A percentile compares a stretch with the other conserved stretches of the same genome.
Conservation (phyloP, 2,888 invertebrate species). For the Rhabditoides inermis region DNA sequence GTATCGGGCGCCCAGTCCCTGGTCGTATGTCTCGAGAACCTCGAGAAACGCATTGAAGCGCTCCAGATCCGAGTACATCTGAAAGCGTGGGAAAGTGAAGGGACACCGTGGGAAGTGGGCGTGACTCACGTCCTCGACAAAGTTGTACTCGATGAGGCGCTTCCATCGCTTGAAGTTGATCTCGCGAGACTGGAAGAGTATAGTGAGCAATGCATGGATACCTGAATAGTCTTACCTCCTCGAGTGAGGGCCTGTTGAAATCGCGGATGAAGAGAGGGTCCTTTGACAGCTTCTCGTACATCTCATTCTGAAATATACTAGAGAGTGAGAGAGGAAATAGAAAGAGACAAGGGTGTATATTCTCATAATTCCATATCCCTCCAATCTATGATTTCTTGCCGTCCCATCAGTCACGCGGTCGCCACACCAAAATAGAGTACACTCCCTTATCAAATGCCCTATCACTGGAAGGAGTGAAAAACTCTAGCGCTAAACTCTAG, state of each 20-base stretch:
- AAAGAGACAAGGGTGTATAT: too few species aligned
- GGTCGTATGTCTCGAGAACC: constrained; percentile 31
- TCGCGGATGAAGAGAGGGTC: constrained; percentile 65
- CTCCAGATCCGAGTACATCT: constrained; percentile 14
- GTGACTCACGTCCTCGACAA: constrained; percentile 53
- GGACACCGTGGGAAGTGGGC: neutral
- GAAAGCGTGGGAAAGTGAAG: neutral
- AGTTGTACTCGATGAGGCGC: constrained; percentile 64
- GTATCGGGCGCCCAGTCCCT: constrained; percentile 25
- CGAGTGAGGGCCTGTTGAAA: constrained; percentile 56
- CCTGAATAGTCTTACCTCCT: constrained; percentile 57
- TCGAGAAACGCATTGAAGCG: constrained; percentile 15
- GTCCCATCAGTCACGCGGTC: too few species aligned
- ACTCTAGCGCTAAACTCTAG: too few species aligned
- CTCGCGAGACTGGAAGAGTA: too few species aligned
- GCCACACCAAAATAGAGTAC: too few species aligned
- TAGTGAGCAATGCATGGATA: too few species aligned
- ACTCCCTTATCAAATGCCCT: too few species aligned
- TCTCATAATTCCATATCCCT: constrained; percentile 1
- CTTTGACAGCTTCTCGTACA: constrained; percentile 70
- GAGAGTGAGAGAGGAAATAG: too few species aligned
- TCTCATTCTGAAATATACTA: constrained; percentile 62
- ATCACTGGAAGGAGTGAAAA: too few species aligned
- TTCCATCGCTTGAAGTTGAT: constrained; percentile 55
- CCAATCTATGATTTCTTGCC: too few species aligned